Conservation (phyloP, 2,797 vertebrate genomes). For the Phaenicophaeus curvirostris region DNA sequence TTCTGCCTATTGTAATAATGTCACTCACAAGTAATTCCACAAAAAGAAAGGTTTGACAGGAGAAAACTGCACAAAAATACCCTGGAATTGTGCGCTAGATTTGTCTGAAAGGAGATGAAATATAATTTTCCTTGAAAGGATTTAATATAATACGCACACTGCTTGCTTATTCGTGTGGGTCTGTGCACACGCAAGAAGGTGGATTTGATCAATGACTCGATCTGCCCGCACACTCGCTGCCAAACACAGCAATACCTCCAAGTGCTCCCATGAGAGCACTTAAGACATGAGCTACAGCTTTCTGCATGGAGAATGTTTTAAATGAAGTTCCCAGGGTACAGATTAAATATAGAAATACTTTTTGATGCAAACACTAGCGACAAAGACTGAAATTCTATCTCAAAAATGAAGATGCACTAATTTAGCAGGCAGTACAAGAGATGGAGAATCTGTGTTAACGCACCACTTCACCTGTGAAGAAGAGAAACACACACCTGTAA, state of each 20-base stretch:
- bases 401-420: background rate
- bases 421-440: background rate
- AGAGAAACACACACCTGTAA: conserved; percentile 2
- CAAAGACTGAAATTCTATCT: conserved; percentile 14
- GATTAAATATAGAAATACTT: conserved; percentile 39
- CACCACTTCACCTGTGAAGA: background rate
- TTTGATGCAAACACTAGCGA: conserved; percentile 26
- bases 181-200: background rate
- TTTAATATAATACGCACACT: background rate
- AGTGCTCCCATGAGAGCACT: background rate
- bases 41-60: background rate
- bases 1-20: background rate
- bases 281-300: conserved; percentile 15
- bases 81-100: background rate
- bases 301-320: conserved; percentile 26
- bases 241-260: conserved; percentile 1
- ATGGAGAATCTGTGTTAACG: background rate
- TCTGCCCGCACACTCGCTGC: background rate
- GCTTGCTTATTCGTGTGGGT: background rate
- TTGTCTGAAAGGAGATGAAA: background rate
- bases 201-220: conserved; percentile 44
- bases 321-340: conserved; percentile 22
- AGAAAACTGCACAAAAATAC: background rate
- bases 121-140: conserved; percentile 7
- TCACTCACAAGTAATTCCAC: background rate